Evolutionary conservation across 2,797 vertebrate species (phyloP).

Genomic region (Gephyroberyx darwinii): DNA sequence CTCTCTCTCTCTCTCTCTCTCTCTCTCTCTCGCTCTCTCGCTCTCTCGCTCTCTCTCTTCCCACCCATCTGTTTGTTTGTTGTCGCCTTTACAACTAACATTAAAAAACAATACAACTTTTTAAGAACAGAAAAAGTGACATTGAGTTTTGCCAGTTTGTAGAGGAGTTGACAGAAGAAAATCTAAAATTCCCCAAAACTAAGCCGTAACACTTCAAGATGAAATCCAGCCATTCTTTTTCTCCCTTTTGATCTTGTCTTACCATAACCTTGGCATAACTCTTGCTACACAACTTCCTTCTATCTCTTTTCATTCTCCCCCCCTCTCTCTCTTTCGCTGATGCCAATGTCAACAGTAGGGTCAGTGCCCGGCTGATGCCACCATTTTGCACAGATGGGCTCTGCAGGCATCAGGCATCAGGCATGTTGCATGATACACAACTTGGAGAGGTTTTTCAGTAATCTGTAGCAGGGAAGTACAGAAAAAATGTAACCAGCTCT

Average conservation of each 20-base stretch:
- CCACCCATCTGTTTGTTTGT: conserved; percentile 11
- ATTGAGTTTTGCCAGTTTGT: conserved; percentile 5
- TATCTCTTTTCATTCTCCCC: conserved; percentile 17
- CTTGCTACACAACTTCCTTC: conserved; percentile 12
- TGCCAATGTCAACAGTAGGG: conserved; percentile 29
- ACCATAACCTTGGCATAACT: conserved; percentile 39
- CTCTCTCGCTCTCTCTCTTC: neutral
- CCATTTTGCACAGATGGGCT: conserved; percentile 63
- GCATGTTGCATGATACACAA: conserved; percentile 48
- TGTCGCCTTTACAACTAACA: neutral
- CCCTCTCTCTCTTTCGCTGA: conserved; percentile 16
- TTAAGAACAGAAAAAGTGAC: conserved; percentile 2
- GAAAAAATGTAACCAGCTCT: neutral
- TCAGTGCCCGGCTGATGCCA: conserved; percentile 41
- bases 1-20: neutral
- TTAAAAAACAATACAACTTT: conserved; percentile 23
- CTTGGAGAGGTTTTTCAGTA: conserved; percentile 42
- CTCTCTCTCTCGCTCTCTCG: conserved; percentile 7
- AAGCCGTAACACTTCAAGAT: conserved; percentile 15
- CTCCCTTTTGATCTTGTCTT: conserved; percentile 29
- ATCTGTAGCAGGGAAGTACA: conserved; percentile 10
- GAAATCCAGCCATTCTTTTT: conserved; percentile 29
- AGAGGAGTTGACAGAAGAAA: conserved; percentile 21
- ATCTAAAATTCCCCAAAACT: conserved; percentile 16
- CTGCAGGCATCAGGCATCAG: conserved; percentile 53